These are phyloP conservation scores for Dermolepida albohirtum DNA, from an alignment of 2,888 invertebrate species.

Conservation along the genomic window DNA sequence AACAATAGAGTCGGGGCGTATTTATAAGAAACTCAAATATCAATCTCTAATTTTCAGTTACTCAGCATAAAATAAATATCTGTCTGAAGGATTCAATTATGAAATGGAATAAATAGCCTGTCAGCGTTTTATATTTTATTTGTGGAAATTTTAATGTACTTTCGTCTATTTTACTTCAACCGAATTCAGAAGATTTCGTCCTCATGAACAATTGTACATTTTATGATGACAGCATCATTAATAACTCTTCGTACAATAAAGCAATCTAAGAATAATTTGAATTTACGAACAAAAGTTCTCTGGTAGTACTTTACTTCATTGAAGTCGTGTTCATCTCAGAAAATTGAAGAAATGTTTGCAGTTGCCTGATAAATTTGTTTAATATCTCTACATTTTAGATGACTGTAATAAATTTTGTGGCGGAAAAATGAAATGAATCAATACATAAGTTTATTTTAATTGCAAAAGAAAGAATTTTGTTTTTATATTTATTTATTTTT, in stretches of 20 bases:
- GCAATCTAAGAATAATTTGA: background rate
- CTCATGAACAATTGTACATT: slow-evolving; percentile 26
- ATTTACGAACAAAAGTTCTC: background rate
- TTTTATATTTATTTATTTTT: too few relatives aligned
- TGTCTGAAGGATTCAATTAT: slow-evolving; percentile 6
- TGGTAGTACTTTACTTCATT: background rate
- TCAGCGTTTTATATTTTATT: slow-evolving; percentile 13
- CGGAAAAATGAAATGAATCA: too few relatives aligned
- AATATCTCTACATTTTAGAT: too few relatives aligned
- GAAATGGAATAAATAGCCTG: slow-evolving; percentile 21
- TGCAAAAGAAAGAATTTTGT: too few relatives aligned
- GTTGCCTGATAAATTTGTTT: too few relatives aligned
- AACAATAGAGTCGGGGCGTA: too few relatives aligned
- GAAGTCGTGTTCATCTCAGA: background rate
- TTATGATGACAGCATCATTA: slow-evolving; percentile 23
- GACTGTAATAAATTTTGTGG: too few relatives aligned
- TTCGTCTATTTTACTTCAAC: slow-evolving; percentile 1
- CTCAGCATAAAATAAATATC: slow-evolving; percentile 1
- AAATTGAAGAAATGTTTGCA: too few relatives aligned
- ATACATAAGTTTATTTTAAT: too few relatives aligned
- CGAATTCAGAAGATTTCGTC: slow-evolving; percentile 7
- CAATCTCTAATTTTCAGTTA: too few relatives aligned
- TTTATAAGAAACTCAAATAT: too few relatives aligned
- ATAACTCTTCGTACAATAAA: slow-evolving; percentile 25
- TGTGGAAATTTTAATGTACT: slow-evolving; percentile 17